Base-by-base conservation (phyloP, 1,140 invertebrate species). In the Parasteatoda tepidariorum region DNA sequence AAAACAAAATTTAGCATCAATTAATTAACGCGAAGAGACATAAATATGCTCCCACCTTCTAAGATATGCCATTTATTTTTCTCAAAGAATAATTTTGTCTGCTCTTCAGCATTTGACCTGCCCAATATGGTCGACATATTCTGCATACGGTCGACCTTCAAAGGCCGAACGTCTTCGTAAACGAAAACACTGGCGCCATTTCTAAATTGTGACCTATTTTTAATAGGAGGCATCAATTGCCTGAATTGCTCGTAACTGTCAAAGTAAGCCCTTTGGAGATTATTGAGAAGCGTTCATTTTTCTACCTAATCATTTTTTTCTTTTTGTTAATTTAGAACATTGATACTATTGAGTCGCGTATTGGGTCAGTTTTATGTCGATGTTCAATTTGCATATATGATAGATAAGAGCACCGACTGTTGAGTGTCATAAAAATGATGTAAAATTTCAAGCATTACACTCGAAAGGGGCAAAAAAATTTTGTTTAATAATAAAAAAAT, bases 71-170 rank as follows among this genome's bases (percentile, higher is more conserved):
- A n/a, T n/a, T n/a, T n/a, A n/a, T n/a, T n/a, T n/a, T n/a, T n/a
- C n/a, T n/a, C n/a, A n/a, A n/a, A n/a, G n/a, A n/a, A n/a, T n/a
- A n/a, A n/a, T n/a, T n/a, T n/a, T n/a, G n/a, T n/a, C n/a, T n/a
- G n/a, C n/a, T n/a, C n/a, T n/a, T n/a, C n/a, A n/a, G n/a, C n/a
- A n/a, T n/a, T n/a, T n/a, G n/a, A n/a, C n/a, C n/a, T n/a, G n/a
- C n/a, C n/a, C n/a, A n/a, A n/a, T n/a, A n/a, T n/a, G n/a, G n/a
- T n/a, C n/a, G n/a, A n/a, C n/a, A n/a, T n/a, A n/a, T n/a, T n/a
- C n/a, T n/a, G n/a, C n/a, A n/a, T n/a, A n/a, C 71, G 71, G 34
- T 26, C 71, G 71, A 74, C 71, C 71, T 74, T 74, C 30, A 74
- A 61, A 48, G 33, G 71, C 11, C 71, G 55, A 26, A 30, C 26